Percentiles rank a stretch among this genome's conserved stretches.
phyloP scores from a whole-genome alignment of 2,113 vertebrate genomes.

The Empidonax alnorum region DNA sequence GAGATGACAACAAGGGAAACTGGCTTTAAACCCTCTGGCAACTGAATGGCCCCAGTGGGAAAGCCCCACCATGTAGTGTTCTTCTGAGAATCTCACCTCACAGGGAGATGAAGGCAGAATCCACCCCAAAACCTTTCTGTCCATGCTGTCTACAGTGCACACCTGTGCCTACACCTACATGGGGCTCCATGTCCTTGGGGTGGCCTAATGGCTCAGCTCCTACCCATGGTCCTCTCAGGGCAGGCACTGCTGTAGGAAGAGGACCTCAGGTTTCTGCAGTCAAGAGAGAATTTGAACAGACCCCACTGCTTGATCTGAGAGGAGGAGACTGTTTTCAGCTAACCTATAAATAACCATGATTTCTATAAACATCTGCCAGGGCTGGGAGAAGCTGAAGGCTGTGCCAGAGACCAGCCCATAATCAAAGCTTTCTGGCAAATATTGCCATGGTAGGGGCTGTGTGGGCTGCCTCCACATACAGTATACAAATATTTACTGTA shows the following conservation, averaged over 20 bases:
- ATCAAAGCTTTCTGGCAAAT: conserved; percentile 48
- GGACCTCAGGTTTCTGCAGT: background rate
- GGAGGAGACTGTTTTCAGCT: background rate
- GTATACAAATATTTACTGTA: conserved; percentile 62
- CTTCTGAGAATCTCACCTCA: background rate
- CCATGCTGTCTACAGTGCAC: background rate
- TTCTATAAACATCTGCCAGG: conserved; percentile 51
- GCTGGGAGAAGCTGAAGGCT: conserved; percentile 19
- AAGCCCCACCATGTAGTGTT: background rate
- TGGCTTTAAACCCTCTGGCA: background rate
- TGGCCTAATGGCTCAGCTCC: background rate
- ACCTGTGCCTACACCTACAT: background rate
- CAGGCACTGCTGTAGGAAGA: background rate
- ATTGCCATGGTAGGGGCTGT: conserved; percentile 20
- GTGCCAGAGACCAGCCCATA: conserved; percentile 47
- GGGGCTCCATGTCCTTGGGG: background rate
- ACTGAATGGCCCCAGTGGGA: background rate
- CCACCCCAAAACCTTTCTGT: background rate
- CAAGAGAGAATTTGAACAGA: background rate
- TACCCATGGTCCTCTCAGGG: background rate
- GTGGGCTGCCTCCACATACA: conserved; percentile 37
- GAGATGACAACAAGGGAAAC: background rate
- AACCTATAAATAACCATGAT: conserved; percentile 45
- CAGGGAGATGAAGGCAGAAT: background rate
- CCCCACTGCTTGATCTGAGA: background rate